A percentile compares a stretch with the other conserved stretches of the same genome.
These are phyloP conservation scores for Nyleta sp. DNA, from an alignment of 2,888 invertebrate genomes.

Conservation along the genomic window DNA sequence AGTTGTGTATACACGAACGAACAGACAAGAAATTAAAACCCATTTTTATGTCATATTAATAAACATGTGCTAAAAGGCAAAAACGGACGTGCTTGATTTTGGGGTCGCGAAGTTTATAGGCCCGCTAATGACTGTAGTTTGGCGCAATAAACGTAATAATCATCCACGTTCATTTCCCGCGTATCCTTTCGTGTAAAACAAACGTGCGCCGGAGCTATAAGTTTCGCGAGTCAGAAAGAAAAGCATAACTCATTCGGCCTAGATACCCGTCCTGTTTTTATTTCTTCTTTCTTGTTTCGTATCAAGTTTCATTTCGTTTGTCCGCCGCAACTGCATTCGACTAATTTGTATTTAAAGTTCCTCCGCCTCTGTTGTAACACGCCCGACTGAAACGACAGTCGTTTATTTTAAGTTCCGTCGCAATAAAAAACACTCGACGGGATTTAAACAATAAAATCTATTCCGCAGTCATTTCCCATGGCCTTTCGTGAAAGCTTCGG, in stretches of 20 bases:
- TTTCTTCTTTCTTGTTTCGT: not conserved
- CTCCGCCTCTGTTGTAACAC: not conserved
- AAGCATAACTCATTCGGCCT: conserved; percentile 8
- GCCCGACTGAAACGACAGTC: conserved; percentile 2
- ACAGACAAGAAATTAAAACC: conserved; percentile 42
- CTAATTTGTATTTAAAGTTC: conserved; percentile 3
- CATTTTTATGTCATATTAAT: conserved; percentile 67
- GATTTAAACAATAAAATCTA: conserved; percentile 44
- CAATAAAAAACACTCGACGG: conserved; percentile 20
- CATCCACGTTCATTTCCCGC: too few species aligned
- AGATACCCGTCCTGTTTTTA: not conserved
- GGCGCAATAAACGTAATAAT: conserved; percentile 31
- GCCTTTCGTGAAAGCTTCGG: conserved; percentile 38
- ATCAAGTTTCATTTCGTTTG: not conserved
- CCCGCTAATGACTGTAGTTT: not conserved
- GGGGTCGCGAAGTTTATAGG: not conserved
- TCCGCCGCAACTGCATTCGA: not conserved
- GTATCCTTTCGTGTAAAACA: conserved; percentile 31
- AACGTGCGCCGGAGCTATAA: conserved; percentile 24
- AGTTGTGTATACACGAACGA: conserved; percentile 60
- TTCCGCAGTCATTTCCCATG: conserved; percentile 41
- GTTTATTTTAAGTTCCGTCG: conserved; percentile 27
- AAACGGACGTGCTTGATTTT: not conserved
- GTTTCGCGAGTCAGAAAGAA: conserved; percentile 11
- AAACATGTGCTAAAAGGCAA: conserved; percentile 55